Conservation (phyloP, 2,888 invertebrate species). For the Choristoneura rosaceana region DNA sequence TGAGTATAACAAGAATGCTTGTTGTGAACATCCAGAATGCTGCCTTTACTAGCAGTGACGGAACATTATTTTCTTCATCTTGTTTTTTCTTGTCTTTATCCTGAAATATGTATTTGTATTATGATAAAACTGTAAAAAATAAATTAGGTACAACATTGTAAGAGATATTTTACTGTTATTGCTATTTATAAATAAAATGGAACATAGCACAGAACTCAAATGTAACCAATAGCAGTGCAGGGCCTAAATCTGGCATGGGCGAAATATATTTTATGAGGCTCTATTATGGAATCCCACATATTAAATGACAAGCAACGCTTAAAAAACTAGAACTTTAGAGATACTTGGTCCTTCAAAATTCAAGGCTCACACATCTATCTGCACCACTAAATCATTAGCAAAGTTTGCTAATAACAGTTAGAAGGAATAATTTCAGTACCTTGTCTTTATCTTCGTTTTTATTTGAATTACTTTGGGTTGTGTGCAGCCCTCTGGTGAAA, state of each 20-base stretch:
- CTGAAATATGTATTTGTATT: constrained; percentile 50
- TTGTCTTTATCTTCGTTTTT: constrained; percentile 60
- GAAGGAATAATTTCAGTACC: constrained; percentile 45
- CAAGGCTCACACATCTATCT: no score
- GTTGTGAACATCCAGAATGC: constrained; percentile 92
- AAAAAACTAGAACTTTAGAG: no score
- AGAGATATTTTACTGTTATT: not conserved
- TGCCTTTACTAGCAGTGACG: constrained; percentile 90
- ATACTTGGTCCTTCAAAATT: no score
- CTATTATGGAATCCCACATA: no score
- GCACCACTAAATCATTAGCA: no score
- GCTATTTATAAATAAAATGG: not conserved
- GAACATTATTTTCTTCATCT: constrained; percentile 89
- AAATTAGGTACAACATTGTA: not conserved
- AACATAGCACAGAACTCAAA: not conserved
- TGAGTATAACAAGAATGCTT: constrained; percentile 89
- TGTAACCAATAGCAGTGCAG: not conserved
- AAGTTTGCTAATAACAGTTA: not conserved
- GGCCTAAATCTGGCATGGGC: no score
- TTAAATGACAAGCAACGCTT: no score
- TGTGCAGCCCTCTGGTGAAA: constrained; percentile 59
- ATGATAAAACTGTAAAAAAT: not conserved
- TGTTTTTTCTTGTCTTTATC: constrained; percentile 71
- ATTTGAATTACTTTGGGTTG: constrained; percentile 55
- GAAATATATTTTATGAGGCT: no score